Conservation (phyloP, 2,888 invertebrate genomes). For the Odontothrips loti region DNA sequence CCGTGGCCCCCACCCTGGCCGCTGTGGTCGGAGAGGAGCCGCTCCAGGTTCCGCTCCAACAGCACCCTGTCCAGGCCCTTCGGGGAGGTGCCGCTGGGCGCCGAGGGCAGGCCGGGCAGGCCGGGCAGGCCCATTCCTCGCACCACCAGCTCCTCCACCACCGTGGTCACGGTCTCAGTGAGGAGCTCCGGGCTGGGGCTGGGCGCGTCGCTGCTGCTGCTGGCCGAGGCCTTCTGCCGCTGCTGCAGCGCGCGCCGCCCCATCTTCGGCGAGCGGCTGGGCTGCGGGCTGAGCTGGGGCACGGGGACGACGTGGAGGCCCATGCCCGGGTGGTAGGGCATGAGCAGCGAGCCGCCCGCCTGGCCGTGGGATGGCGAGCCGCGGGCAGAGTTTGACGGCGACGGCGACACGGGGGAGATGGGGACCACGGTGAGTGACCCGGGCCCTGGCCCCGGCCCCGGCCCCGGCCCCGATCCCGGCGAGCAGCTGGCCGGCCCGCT, state of each 20-base stretch:
- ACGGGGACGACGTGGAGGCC: slow-evolving; percentile 27
- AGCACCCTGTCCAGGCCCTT: slow-evolving; percentile 62
- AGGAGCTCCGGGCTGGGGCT: slow-evolving; percentile 15
- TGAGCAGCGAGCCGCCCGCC: slow-evolving; percentile 30
- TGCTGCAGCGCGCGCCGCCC: slow-evolving; percentile 52
- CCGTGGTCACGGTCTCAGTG: slow-evolving; percentile 6
- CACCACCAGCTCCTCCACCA: slow-evolving; percentile 23
- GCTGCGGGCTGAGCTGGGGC: slow-evolving; percentile 54
- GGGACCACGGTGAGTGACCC: too few species aligned
- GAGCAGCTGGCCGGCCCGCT: slow-evolving; percentile 42
- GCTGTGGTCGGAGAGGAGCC: slow-evolving; percentile 51
- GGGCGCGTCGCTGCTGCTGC: slow-evolving; percentile 45
- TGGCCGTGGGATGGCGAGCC: slow-evolving; percentile 34
- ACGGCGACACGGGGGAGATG: too few species aligned
- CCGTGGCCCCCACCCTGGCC: slow-evolving; percentile 30
- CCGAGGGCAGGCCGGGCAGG: slow-evolving; percentile 38
- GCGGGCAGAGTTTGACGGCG: slow-evolving; percentile 45
- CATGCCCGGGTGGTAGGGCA: slow-evolving; percentile 15
- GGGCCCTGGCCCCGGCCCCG: too few species aligned
- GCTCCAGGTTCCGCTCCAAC: slow-evolving; percentile 63
- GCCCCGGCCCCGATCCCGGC: too few species aligned
- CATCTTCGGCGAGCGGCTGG: slow-evolving; percentile 57
- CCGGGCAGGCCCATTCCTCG: slow-evolving; percentile 36
- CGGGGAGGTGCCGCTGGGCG: slow-evolving; percentile 41
- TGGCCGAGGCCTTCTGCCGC: slow-evolving; percentile 47